Percentiles rank a stretch among this genome's conserved stretches.
phyloP scores from a whole-genome alignment of 2,888 invertebrate genomes.

The Drosophila sordidula region DNA sequence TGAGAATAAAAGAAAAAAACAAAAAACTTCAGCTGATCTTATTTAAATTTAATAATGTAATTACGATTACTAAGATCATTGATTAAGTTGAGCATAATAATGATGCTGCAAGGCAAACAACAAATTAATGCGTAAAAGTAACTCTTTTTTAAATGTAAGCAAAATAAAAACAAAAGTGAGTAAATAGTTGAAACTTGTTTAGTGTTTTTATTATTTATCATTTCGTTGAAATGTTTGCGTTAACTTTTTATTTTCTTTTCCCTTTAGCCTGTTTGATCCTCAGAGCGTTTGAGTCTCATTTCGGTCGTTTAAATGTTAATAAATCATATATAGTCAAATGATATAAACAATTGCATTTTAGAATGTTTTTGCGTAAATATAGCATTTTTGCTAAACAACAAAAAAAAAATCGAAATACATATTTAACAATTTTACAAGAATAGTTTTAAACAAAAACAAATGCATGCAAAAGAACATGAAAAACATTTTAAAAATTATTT shows the following conservation, averaged over 20 bases:
- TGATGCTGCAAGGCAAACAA: slow-evolving; percentile 60
- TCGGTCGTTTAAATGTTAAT: slow-evolving; percentile 59
- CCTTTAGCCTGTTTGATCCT: slow-evolving; percentile 52
- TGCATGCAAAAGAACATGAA: slow-evolving; percentile 52
- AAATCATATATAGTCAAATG: slow-evolving; percentile 63
- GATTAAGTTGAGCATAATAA: slow-evolving; percentile 69
- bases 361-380: slow-evolving; percentile 72
- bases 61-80: slow-evolving; percentile 77
- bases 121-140: slow-evolving; percentile 66
- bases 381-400: slow-evolving; percentile 69
- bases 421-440: slow-evolving; percentile 71
- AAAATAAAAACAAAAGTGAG: slow-evolving; percentile 67
- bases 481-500: slow-evolving; percentile 62
- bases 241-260: slow-evolving; percentile 8
- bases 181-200: slow-evolving; percentile 65
- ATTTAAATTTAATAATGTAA: slow-evolving; percentile 73
- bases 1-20: slow-evolving; percentile 44
- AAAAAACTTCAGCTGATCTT: slow-evolving; percentile 72
- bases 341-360: slow-evolving; percentile 67
- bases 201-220: slow-evolving; percentile 39
- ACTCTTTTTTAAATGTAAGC: slow-evolving; percentile 72
- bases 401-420: slow-evolving; percentile 47
- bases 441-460: slow-evolving; percentile 61
- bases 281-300: slow-evolving; percentile 43
- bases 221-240: slow-evolving; percentile 20